Conservation (phyloP, 2,797 vertebrate genomes). For the Rhadinocentrus ornatus region DNA sequence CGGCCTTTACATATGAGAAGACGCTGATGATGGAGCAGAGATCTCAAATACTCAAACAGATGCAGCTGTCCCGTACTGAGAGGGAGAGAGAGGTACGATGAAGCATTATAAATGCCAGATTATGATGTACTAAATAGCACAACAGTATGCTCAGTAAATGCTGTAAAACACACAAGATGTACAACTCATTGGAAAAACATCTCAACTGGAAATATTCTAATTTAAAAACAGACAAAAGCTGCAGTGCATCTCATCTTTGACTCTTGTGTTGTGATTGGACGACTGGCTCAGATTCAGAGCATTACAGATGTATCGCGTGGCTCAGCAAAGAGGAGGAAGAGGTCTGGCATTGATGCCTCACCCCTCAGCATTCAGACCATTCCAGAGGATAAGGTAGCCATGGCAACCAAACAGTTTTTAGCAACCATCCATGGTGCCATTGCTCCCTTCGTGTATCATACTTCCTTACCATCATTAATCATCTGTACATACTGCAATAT, state of each 20-base stretch:
- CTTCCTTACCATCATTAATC: conserved; percentile 21
- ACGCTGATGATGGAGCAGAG: conserved; percentile 97
- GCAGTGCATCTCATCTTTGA: conserved; percentile 10
- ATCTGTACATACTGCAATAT: conserved; percentile 5
- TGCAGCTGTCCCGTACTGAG: conserved; percentile 94
- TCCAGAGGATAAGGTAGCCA: conserved; percentile 82
- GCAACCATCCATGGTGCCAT: neutral
- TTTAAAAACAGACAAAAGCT: neutral
- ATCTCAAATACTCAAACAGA: conserved; percentile 95
- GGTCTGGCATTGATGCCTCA: conserved; percentile 46
- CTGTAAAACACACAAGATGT: neutral
- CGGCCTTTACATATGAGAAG: conserved; percentile 96
- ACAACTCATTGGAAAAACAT: neutral
- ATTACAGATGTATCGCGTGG: conserved; percentile 86
- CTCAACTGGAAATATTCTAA: neutral
- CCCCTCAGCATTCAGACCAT: conserved; percentile 59
- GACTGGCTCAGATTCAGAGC: conserved; percentile 86
- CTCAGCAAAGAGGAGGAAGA: conserved; percentile 86
- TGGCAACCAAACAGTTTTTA: conserved; percentile 12
- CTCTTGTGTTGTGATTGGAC: conserved; percentile 30
- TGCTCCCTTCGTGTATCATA: conserved; percentile 18
- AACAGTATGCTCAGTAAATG: neutral
- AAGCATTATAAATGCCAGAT: neutral
- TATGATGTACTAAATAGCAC: neutral
- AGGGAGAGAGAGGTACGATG: conserved; percentile 89